These are phyloP conservation scores for Mobula hypostoma DNA, from an alignment of 2,113 vertebrate genomes.

Conservation along the genomic window DNA sequence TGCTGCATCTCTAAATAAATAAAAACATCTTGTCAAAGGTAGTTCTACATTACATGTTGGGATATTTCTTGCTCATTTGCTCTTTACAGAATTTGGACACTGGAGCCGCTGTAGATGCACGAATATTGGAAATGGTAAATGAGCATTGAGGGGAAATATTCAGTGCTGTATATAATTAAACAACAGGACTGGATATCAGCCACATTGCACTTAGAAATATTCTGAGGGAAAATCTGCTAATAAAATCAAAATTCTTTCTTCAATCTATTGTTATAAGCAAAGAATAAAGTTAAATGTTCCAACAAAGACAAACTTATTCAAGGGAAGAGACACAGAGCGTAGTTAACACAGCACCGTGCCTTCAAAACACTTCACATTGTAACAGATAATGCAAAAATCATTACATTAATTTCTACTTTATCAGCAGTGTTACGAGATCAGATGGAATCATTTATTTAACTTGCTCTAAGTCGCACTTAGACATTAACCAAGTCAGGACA, in stretches of 20 bases:
- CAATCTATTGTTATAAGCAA: background rate
- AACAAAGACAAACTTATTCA: background rate
- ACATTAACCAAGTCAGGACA: background rate
- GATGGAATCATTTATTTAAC: background rate
- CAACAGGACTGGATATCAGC: background rate
- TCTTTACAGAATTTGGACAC: too few species aligned
- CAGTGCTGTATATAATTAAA: too few species aligned
- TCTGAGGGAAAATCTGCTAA: background rate
- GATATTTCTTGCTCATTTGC: too few species aligned
- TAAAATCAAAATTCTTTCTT: background rate
- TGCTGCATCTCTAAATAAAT: too few species aligned
- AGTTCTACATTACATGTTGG: too few species aligned
- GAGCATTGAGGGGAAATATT: too few species aligned
- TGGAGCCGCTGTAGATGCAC: too few species aligned
- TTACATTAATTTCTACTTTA: too few species aligned
- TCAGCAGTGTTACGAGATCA: background rate
- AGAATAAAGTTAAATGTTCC: background rate
- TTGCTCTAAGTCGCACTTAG: background rate
- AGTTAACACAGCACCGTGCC: background rate
- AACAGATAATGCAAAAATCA: background rate
- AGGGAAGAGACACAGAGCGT: background rate
- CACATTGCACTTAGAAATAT: background rate
- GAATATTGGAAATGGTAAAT: too few species aligned
- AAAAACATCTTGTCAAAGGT: too few species aligned
- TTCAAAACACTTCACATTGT: background rate